Conservation (phyloP, 2,888 invertebrate species). For the Cinara cedri region DNA sequence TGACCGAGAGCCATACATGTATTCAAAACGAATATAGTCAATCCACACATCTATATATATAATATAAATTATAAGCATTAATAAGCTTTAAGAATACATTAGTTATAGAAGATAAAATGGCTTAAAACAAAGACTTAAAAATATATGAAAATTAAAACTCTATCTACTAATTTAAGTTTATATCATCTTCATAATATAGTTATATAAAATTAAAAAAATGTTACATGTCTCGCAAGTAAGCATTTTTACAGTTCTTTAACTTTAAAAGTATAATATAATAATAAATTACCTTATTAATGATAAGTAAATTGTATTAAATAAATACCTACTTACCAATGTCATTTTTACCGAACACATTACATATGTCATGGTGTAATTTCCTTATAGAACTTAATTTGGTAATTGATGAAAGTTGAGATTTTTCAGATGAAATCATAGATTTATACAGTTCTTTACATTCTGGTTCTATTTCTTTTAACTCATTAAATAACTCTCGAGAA, state of each 20-base stretch:
- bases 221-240: too few relatives aligned
- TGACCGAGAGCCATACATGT: conserved; percentile 1
- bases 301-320: neutral
- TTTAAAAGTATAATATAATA: too few relatives aligned
- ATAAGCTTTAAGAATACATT: neutral
- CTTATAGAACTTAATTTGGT: conserved; percentile 32
- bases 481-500: conserved; percentile 29
- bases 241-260: too few relatives aligned
- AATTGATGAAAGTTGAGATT: conserved; percentile 14
- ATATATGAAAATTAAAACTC: too few relatives aligned
- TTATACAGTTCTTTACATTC: conserved; percentile 21
- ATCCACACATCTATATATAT: conserved; percentile 20
- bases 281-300: too few relatives aligned
- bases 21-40: conserved; percentile 45
- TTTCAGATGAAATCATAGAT: conserved; percentile 30
- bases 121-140: too few relatives aligned
- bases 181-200: too few relatives aligned
- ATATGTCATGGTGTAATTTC: conserved; percentile 39
- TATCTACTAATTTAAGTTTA: too few relatives aligned
- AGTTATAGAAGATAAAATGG: too few relatives aligned
- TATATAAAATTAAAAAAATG: too few relatives aligned
- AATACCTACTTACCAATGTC: neutral
- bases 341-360: conserved; percentile 36
- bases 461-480: conserved; percentile 33
- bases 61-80: neutral